Evolutionary conservation across 2,888 invertebrate species (phyloP).

Genomic region (Leucoptera coffeella): DNA sequence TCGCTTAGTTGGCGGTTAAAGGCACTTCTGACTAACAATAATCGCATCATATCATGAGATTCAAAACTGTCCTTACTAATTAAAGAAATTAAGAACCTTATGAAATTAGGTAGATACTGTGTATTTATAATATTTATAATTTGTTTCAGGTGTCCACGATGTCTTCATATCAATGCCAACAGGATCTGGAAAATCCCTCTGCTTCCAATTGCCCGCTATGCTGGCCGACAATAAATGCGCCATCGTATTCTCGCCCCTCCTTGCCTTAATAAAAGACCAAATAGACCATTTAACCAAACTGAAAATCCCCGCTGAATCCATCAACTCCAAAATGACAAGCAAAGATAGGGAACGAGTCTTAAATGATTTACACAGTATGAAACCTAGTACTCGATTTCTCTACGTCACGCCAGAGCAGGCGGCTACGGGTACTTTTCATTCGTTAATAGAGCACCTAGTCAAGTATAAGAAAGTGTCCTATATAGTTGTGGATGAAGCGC

Average conservation of each 20-base stretch:
- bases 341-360: slow-evolving; percentile 73
- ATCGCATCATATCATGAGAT: no score
- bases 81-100: no score
- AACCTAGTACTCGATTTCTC: slow-evolving; percentile 75
- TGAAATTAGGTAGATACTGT: no score
- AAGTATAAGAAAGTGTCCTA: slow-evolving; percentile 77
- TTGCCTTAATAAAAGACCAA: slow-evolving; percentile 97
- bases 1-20: no score
- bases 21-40: no score
- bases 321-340: slow-evolving; percentile 85
- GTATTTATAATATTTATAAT: no score
- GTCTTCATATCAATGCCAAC: slow-evolving; percentile 98
- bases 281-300: slow-evolving; percentile 74
- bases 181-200: slow-evolving; percentile 94
- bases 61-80: no score
- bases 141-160: slow-evolving; percentile 74
- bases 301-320: slow-evolving; percentile 77
- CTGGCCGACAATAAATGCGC: slow-evolving; percentile 74
- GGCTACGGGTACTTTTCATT: slow-evolving; percentile 68
- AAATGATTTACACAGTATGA: slow-evolving; percentile 66
- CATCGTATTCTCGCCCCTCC: slow-evolving; percentile 90
- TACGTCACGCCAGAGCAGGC: slow-evolving; percentile 98
- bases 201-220: slow-evolving; percentile 93
- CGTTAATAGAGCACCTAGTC: slow-evolving; percentile 60
- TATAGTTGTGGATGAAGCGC: slow-evolving; percentile 95